Conservation (phyloP, 2,113 vertebrate species). For the Enhydra lutris region DNA sequence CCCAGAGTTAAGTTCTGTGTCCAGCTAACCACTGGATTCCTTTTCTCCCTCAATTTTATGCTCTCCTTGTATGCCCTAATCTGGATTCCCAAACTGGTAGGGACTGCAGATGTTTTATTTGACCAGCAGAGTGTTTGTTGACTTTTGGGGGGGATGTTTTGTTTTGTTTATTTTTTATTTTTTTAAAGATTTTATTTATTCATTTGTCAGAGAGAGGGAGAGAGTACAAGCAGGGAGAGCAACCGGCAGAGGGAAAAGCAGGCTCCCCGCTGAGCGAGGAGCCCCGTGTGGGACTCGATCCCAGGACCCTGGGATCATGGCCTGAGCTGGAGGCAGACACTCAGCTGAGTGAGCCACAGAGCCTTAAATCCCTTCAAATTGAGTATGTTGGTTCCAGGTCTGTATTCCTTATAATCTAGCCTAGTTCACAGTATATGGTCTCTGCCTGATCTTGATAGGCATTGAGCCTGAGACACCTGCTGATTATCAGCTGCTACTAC, state of each 20-base stretch:
- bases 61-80: neutral
- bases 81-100: neutral
- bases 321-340: too few relatives aligned
- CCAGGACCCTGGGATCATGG: too few relatives aligned
- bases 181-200: neutral
- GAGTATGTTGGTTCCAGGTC: neutral
- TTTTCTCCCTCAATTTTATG: neutral
- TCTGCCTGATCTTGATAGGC: neutral
- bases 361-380: neutral
- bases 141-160: neutral
- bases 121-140: neutral
- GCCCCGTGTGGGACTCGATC: too few relatives aligned
- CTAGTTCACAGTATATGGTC: neutral
- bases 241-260: too few relatives aligned
- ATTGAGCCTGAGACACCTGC: neutral
- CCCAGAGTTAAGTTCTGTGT: neutral
- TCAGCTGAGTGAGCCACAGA: too few relatives aligned
- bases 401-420: neutral
- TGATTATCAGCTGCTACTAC: neutral
- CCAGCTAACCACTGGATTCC: neutral
- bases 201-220: too few relatives aligned
- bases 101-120: neutral
- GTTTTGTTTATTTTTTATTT: neutral
- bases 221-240: too few relatives aligned
- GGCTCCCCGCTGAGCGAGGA: too few relatives aligned